These are phyloP conservation scores for Propsilocerus akamusi DNA, from an alignment of 1,140 invertebrate genomes.

Conservation along the genomic window DNA sequence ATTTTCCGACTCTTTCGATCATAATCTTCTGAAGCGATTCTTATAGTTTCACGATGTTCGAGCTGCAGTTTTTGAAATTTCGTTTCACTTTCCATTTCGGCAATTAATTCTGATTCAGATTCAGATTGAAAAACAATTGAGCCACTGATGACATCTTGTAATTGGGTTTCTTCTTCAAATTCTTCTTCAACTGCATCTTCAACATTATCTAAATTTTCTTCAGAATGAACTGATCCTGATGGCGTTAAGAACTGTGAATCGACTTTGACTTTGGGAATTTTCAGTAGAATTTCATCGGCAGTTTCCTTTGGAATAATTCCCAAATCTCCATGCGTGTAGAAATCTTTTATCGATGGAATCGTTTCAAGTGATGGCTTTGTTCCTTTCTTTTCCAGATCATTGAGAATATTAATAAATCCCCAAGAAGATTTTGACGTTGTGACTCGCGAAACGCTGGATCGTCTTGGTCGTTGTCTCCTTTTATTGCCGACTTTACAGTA, in stretches of 20 bases:
- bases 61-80: background rate
- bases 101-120: background rate
- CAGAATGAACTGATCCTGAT: background rate
- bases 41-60: background rate
- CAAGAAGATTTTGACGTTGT: slow-evolving; percentile 30
- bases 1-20: background rate
- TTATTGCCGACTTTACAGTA: slow-evolving; percentile 34
- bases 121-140: background rate
- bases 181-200: background rate
- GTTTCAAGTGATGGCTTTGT: slow-evolving; percentile 17
- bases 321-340: background rate
- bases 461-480: slow-evolving; percentile 21
- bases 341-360: slow-evolving; percentile 13
- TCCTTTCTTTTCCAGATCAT: slow-evolving; percentile 12
- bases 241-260: too few species aligned
- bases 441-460: slow-evolving; percentile 24
- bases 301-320: background rate
- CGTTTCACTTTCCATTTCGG: background rate
- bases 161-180: background rate
- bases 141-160: background rate
- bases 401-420: slow-evolving; percentile 29
- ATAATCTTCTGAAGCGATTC: background rate
- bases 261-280: background rate
- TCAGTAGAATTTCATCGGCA: background rate
- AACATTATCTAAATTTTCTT: background rate